phyloP scores from a whole-genome alignment of 1,140 invertebrate species.

The Geopemphigus sp. region DNA sequence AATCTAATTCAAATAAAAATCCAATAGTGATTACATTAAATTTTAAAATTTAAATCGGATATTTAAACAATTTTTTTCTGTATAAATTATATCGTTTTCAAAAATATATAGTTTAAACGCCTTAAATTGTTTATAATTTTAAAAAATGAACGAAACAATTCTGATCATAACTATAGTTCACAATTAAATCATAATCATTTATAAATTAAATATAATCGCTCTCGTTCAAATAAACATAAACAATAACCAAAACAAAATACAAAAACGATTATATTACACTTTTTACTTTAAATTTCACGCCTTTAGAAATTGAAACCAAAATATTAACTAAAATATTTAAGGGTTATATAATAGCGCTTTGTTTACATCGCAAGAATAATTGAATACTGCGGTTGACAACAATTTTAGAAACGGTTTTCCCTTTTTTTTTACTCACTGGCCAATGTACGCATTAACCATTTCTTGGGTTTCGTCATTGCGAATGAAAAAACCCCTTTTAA shows the following conservation, averaged over 20 bases:
- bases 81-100: too few species aligned
- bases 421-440: not conserved
- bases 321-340: not conserved
- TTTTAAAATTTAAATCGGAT: too few species aligned
- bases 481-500: constrained; percentile 15
- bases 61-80: too few species aligned
- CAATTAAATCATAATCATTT: too few species aligned
- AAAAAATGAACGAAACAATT: not conserved
- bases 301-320: not conserved
- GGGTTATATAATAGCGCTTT: not conserved
- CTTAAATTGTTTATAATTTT: too few species aligned
- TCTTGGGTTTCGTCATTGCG: not conserved
- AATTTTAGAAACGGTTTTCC: not conserved
- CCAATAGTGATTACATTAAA: too few species aligned
- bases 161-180: not conserved
- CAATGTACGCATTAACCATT: not conserved
- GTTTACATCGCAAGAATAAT: not conserved
- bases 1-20: too few species aligned
- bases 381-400: not conserved
- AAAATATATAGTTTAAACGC: too few species aligned
- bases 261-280: not conserved
- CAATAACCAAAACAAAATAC: not conserved
- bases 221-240: too few species aligned
- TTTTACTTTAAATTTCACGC: not conserved
- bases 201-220: too few species aligned